A percentile compares a stretch with the other conserved stretches of the same genome.
Conservation (phyloP, 2,888 invertebrate genomes). For the Agrilus cyanescens region DNA sequence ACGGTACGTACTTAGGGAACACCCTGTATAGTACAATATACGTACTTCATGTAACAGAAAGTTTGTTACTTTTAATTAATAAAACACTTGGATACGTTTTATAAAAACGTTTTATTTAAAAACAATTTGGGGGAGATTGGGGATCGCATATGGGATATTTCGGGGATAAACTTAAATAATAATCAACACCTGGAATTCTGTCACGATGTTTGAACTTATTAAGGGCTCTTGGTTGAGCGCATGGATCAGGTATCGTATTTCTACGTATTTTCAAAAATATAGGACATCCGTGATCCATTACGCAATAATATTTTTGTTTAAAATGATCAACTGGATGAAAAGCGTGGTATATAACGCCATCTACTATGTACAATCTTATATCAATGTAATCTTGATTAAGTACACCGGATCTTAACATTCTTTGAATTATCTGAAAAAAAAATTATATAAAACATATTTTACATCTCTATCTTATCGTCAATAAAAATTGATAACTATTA, state of each 20-base stretch:
- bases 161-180: conserved; percentile 2
- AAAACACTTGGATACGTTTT: no score
- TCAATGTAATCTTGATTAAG: conserved; percentile 36
- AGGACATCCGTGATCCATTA: conserved; percentile 36
- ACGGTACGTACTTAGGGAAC: no score
- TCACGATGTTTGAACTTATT: conserved; percentile 24
- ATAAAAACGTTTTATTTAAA: no score
- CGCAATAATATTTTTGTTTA: conserved; percentile 44
- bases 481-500: background rate
- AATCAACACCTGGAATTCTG: conserved; percentile 25
- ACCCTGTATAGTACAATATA: no score
- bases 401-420: conserved; percentile 32
- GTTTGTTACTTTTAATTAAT: no score
- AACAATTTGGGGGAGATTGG: no score
- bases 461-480: background rate
- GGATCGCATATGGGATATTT: no score
- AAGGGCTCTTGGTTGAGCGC: conserved; percentile 22
- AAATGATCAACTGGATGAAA: conserved; percentile 36
- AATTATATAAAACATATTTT: background rate
- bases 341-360: conserved; percentile 31
- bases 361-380: conserved; percentile 33
- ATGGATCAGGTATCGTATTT: conserved; percentile 21
- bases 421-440: conserved; percentile 29
- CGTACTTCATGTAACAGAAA: no score
- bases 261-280: conserved; percentile 27